A percentile compares a stretch with the other conserved stretches of the same genome.
Conservation (phyloP, 2,888 invertebrate species). For the Clostera curtula region DNA sequence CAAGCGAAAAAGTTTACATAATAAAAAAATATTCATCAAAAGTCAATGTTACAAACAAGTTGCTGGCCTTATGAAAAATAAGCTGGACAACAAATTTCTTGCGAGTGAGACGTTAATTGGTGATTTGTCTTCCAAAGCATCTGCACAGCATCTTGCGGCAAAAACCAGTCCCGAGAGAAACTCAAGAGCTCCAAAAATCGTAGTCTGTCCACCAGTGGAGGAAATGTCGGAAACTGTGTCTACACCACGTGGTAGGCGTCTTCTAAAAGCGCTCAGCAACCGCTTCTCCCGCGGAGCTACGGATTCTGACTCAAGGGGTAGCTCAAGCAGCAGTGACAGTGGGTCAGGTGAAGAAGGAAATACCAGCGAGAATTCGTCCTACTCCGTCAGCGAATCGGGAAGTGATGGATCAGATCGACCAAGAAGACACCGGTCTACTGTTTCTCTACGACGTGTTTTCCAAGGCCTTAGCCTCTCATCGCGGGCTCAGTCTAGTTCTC, state of each 20-base stretch:
- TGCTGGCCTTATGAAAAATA: conserved; percentile 61
- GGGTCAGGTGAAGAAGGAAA: not conserved
- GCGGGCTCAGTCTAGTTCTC: conserved; percentile 76
- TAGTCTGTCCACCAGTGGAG: not conserved
- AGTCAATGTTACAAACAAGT: conserved; percentile 27
- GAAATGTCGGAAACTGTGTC: not conserved
- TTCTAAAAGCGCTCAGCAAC: not conserved
- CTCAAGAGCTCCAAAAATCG: conserved; percentile 24
- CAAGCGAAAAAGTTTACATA: conserved; percentile 46
- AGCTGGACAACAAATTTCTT: conserved; percentile 45
- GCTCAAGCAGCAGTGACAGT: not conserved
- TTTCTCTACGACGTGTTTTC: not conserved
- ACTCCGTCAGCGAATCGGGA: not conserved
- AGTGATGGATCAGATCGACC: not conserved
- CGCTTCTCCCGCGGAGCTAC: not conserved
- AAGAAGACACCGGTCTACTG: not conserved
- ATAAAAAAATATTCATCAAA: not conserved
- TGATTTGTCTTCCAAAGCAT: conserved; percentile 46
- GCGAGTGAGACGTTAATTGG: conserved; percentile 49
- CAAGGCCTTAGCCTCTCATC: conserved; percentile 73
- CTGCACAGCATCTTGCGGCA: conserved; percentile 31
- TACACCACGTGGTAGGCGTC: not conserved
- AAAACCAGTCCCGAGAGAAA: conserved; percentile 41
- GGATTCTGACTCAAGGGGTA: not conserved
- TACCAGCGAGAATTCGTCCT: not conserved